Conservation (phyloP, 2,888 invertebrate genomes). For the Asteroscopus sphinx region DNA sequence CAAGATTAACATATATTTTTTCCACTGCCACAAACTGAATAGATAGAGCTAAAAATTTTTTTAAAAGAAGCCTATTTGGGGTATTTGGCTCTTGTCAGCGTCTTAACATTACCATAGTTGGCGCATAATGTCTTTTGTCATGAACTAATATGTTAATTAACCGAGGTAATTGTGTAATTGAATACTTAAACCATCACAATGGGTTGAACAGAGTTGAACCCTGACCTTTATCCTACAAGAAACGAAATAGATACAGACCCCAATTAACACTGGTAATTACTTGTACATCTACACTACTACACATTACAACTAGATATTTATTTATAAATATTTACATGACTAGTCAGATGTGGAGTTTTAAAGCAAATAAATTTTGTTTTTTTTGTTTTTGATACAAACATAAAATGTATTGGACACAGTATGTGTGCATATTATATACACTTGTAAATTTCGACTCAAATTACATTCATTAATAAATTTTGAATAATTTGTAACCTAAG, state of each 20-base stretch:
- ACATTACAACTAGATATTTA: conserved; percentile 49
- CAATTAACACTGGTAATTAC: conserved; percentile 48
- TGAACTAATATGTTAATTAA: conserved; percentile 45
- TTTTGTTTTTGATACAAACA: conserved; percentile 29
- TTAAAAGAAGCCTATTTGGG: no score
- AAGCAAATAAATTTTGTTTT: conserved; percentile 49
- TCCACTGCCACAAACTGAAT: no score
- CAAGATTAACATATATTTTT: no score
- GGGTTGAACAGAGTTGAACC: conserved; percentile 49
- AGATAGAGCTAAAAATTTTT: no score
- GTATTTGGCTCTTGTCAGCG: no score
- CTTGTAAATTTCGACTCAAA: conserved; percentile 14
- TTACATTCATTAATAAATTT: conserved; percentile 3
- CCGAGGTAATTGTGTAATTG: conserved; percentile 49
- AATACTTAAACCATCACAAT: conserved; percentile 50
- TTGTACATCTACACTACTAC: conserved; percentile 51
- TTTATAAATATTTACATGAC: conserved; percentile 64
- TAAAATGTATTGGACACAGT: conserved; percentile 57
- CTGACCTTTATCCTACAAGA: conserved; percentile 51
- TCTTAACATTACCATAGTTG: conserved; percentile 15
- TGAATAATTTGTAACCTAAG: conserved; percentile 4
- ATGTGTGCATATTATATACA: conserved; percentile 28
- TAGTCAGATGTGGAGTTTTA: conserved; percentile 64
- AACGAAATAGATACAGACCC: conserved; percentile 44
- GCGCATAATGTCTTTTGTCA: conserved; percentile 38